Evolutionary conservation across 2,113 vertebrate species (phyloP).

Genomic region (Rafetus swinhoei): DNA sequence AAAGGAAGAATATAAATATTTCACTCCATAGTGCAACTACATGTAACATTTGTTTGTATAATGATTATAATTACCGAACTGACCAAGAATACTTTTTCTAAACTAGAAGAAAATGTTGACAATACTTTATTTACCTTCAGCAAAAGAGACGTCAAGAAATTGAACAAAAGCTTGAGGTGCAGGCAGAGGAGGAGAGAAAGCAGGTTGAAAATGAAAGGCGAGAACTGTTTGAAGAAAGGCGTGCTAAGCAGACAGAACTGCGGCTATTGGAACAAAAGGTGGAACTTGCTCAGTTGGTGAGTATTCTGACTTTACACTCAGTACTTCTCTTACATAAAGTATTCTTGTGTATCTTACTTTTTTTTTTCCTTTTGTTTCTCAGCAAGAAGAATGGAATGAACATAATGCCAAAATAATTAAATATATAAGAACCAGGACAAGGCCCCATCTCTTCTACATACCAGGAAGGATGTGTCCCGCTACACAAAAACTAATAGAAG

Average conservation of each 20-base stretch:
- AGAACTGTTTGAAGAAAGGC: conserved; percentile 96
- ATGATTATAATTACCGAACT: not conserved
- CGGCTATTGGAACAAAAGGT: conserved; percentile 97
- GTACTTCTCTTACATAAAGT: not conserved
- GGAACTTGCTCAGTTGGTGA: conserved; percentile 97
- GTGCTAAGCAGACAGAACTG: conserved; percentile 97
- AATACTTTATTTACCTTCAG: conserved; percentile 70
- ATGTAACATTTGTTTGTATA: not conserved
- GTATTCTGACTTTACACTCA: conserved; percentile 41
- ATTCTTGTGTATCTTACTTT: not conserved
- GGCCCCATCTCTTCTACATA: conserved; percentile 94
- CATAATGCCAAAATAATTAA: conserved; percentile 96
- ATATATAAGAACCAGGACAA: conserved; percentile 96
- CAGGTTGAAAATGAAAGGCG: conserved; percentile 94
- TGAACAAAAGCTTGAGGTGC: conserved; percentile 97
- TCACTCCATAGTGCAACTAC: not conserved
- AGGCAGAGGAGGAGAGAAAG: conserved; percentile 95
- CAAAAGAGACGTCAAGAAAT: conserved; percentile 96
- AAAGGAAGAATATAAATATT: too few relatives aligned
- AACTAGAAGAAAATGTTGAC: not conserved
- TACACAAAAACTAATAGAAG: conserved; percentile 94
- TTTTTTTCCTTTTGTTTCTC: conserved; percentile 39
- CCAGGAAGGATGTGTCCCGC: conserved; percentile 96
- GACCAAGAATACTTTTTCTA: not conserved
- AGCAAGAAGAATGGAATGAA: conserved; percentile 99